Evolutionary conservation across 2,797 vertebrate genomes (phyloP).

Genomic region (Danio aesculapii): DNA sequence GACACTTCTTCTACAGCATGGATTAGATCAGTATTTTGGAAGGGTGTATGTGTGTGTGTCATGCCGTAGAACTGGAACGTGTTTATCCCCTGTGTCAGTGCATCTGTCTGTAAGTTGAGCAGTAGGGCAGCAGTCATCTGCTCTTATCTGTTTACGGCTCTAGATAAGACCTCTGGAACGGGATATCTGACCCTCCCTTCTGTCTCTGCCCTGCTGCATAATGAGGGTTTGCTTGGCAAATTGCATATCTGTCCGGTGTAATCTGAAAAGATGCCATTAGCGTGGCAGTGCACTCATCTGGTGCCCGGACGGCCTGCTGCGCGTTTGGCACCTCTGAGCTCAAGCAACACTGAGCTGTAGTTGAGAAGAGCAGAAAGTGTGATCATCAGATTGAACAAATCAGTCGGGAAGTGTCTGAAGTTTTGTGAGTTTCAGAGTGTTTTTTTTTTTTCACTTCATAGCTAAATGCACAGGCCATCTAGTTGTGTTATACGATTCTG

Average conservation of each 20-base stretch:
- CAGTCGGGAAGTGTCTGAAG: not conserved
- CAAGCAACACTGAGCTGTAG: constrained; percentile 27
- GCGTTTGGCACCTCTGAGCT: constrained; percentile 11
- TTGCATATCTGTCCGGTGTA: constrained; percentile 83
- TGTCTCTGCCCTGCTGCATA: constrained; percentile 66
- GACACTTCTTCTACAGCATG: constrained; percentile 13
- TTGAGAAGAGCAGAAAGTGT: constrained; percentile 11
- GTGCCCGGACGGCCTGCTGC: constrained; percentile 68
- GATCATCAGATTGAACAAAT: constrained; percentile 6
- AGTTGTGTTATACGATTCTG: not conserved
- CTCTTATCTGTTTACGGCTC: constrained; percentile 84
- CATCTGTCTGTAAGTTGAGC: constrained; percentile 62
- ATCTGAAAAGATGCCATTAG: constrained; percentile 88
- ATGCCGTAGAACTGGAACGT: constrained; percentile 37
- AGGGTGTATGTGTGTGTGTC: constrained; percentile 7
- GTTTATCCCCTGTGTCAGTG: constrained; percentile 47
- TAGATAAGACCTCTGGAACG: constrained; percentile 84
- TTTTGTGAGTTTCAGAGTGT: constrained; percentile 7
- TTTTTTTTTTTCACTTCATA: not conserved
- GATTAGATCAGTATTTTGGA: constrained; percentile 38
- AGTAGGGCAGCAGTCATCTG: constrained; percentile 75
- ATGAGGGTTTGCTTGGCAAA: constrained; percentile 86
- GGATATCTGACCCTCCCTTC: constrained; percentile 82
- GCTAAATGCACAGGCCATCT: not conserved
- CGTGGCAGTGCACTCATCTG: constrained; percentile 79